phyloP scores from a whole-genome alignment of 1,140 invertebrate genomes.

The Metaphire vulgaris region DNA sequence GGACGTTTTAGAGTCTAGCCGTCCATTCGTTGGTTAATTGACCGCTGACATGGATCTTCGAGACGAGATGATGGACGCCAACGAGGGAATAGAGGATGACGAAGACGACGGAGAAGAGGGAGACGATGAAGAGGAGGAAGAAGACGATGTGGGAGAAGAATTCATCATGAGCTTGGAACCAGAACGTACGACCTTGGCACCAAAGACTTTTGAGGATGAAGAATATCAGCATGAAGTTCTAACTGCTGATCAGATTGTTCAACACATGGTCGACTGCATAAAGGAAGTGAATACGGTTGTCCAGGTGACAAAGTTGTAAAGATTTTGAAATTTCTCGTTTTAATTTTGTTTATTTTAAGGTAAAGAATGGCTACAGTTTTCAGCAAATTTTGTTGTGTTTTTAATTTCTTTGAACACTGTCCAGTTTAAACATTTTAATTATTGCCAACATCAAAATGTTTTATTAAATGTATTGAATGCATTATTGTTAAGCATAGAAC shows the following conservation, averaged over 20 bases:
- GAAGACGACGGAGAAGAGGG: slow-evolving; percentile 59
- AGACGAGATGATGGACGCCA: slow-evolving; percentile 75
- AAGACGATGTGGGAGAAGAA: slow-evolving; percentile 6
- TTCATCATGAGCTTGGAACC: neutral
- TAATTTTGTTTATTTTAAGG: too few species aligned
- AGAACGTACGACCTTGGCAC: neutral
- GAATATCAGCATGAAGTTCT: slow-evolving; percentile 90
- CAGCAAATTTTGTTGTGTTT: too few species aligned
- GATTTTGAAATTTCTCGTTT: too few species aligned
- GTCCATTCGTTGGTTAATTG: neutral
- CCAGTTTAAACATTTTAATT: too few species aligned
- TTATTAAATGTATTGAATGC: too few species aligned
- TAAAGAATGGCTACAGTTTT: too few species aligned
- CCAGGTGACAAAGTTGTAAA: too few species aligned
- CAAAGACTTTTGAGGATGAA: slow-evolving; percentile 44
- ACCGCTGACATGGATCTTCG: slow-evolving; percentile 71
- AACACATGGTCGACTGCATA: slow-evolving; percentile 93
- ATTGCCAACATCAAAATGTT: too few species aligned
- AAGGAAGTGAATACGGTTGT: slow-evolving; percentile 72
- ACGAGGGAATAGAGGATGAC: slow-evolving; percentile 77
- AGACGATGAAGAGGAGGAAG: slow-evolving; percentile 42
- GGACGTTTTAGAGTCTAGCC: neutral
- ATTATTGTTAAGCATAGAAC: too few species aligned
- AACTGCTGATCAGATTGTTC: slow-evolving; percentile 89
- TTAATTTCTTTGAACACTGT: too few species aligned